Base-by-base conservation (phyloP, 1,140 invertebrate genomes). In the Ostrea denselamellosa region DNA sequence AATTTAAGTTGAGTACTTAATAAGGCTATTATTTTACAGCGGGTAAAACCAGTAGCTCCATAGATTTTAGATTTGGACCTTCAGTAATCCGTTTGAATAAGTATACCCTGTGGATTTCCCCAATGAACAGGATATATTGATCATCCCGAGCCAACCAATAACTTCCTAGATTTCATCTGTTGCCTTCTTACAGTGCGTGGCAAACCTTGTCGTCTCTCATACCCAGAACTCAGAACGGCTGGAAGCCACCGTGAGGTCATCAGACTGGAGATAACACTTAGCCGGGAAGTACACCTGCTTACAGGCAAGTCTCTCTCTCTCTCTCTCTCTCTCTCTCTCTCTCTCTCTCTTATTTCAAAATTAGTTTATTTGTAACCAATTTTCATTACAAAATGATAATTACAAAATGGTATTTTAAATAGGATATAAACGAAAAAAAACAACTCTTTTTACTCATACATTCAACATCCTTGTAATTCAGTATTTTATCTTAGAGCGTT, bases 81-180 rank as follows among this genome's bases (percentile, higher is more conserved):
- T 10, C 10, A 25, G 17, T 77, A 77, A 77, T 34, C 68, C 10
- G 68, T 12, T 19, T 62, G 17, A 19, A 7, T n/a, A n/a, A 62
- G 14, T 62, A 8, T 58, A 58, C 56, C 5, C 14, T 19, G 56
- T n/a, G 28, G 68, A 25, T 28, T 34, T 22, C 68, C 68, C 28
- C 68, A 77, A 77, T 77, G 68, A 77, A 77, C 25, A 12, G 25
- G 22, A 22, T 25, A 34, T 77, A 77, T 77, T 77, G 68, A 77
- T 77, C 25, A 77, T 25, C 10, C 68, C 9, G 68, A 28, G 25
- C 68, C 68, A 25, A 77, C 68, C 68, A 77, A 77, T 77, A 77
- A 77, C 25, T 77, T 77, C 22, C 68, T 25, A 77, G 68, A 77
- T 77, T 77, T 77, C 22, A 77, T 77, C 28, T 25, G 28, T 34